Conservation (phyloP, 2,113 vertebrate species). For the Lepus europaeus region DNA sequence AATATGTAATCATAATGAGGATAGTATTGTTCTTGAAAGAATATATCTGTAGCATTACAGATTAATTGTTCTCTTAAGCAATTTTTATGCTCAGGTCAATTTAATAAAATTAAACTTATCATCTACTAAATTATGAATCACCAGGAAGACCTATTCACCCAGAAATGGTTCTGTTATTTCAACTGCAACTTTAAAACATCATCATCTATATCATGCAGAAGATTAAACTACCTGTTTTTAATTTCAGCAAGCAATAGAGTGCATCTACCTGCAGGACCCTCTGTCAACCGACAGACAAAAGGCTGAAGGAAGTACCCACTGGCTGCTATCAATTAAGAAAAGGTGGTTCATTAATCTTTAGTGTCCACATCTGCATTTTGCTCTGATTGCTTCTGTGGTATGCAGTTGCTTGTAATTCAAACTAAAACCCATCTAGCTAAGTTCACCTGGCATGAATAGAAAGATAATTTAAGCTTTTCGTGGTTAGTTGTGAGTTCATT, state of each 20-base stretch:
- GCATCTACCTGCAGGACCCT: constrained; percentile 73
- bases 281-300: constrained; percentile 76
- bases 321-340: constrained; percentile 78
- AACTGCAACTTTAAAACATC: constrained; percentile 68
- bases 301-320: constrained; percentile 67
- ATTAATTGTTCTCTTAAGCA: constrained; percentile 73
- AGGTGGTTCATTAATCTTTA: constrained; percentile 81
- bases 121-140: constrained; percentile 81
- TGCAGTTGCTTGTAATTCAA: constrained; percentile 65
- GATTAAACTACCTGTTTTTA: constrained; percentile 75
- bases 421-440: constrained; percentile 35
- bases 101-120: constrained; percentile 83
- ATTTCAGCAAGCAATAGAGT: constrained; percentile 78
- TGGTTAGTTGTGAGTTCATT: background rate
- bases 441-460: constrained; percentile 48
- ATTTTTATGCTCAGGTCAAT: constrained; percentile 75
- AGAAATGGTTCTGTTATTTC: constrained; percentile 74
- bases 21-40: constrained; percentile 74
- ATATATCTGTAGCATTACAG: constrained; percentile 65
- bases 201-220: constrained; percentile 50
- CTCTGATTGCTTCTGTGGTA: constrained; percentile 45
- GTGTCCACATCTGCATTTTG: constrained; percentile 79
- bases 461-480: background rate
- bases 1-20: constrained; percentile 64
- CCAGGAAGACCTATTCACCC: constrained; percentile 74